Percentiles rank a stretch among this genome's conserved stretches.
These are phyloP conservation scores for Procapra przewalskii DNA, from an alignment of 2,113 vertebrate species.

Conservation along the genomic window DNA sequence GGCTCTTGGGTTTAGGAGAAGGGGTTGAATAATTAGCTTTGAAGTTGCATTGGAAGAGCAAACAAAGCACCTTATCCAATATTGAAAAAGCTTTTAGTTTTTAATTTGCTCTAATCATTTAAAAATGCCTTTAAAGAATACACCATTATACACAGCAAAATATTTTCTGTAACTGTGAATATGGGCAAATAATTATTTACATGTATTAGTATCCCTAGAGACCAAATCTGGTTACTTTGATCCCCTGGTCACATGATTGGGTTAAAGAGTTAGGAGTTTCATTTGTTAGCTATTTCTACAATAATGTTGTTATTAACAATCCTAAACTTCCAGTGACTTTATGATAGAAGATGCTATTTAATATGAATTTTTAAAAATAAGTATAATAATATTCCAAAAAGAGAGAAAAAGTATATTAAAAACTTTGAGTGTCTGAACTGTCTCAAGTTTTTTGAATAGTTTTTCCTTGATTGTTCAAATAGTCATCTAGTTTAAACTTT, in stretches of 20 bases:
- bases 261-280: not conserved
- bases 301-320: not conserved
- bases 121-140: not conserved
- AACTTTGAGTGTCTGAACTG: not conserved
- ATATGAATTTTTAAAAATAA: not conserved
- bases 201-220: not conserved
- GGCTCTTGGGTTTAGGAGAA: not conserved
- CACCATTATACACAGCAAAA: not conserved
- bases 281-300: not conserved
- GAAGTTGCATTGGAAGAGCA: not conserved
- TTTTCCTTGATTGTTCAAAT: not conserved
- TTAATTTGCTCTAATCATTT: not conserved
- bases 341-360: not conserved
- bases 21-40: not conserved
- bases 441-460: not conserved
- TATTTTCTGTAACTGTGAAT: not conserved
- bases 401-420: not conserved
- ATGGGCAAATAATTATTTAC: not conserved
- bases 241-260: not conserved
- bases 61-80: not conserved
- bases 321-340: not conserved
- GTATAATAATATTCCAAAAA: not conserved
- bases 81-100: not conserved
- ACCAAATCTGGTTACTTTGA: not conserved
- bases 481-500: not conserved